Conservation (phyloP, 2,888 invertebrate species). For the Sesia apiformis region DNA sequence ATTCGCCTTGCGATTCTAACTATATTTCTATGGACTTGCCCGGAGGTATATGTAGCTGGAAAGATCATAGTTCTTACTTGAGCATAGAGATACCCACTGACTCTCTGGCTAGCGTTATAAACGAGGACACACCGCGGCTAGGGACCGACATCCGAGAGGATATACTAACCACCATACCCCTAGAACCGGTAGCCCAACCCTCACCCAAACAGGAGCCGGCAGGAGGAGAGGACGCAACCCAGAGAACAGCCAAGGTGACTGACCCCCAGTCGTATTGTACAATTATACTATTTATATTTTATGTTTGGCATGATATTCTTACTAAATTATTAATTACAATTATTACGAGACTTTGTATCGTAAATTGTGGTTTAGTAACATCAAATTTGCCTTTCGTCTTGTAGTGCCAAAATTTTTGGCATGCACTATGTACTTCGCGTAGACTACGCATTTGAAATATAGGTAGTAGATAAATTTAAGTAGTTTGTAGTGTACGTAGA, state of each 20-base stretch:
- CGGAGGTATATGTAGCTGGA: constrained; percentile 87
- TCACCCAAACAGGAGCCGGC: constrained; percentile 56
- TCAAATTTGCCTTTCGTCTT: constrained; percentile 62
- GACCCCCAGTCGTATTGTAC: constrained; percentile 69
- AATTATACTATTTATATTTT: constrained; percentile 62
- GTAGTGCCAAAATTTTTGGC: constrained; percentile 60
- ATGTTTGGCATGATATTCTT: constrained; percentile 72
- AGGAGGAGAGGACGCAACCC: constrained; percentile 29
- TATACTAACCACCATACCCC: constrained; percentile 65
- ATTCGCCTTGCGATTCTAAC: constrained; percentile 68
- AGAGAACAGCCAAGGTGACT: constrained; percentile 67
- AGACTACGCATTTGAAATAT: constrained; percentile 31
- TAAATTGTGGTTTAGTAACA: constrained; percentile 48
- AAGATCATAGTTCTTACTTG: constrained; percentile 85
- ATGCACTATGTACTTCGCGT: constrained; percentile 37
- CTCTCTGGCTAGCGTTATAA: constrained; percentile 22
- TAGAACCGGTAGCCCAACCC: constrained; percentile 56
- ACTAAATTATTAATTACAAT: constrained; percentile 66
- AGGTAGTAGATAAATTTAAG: not conserved
- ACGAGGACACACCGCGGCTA: constrained; percentile 25
- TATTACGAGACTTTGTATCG: constrained; percentile 54
- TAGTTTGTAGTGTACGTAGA: constrained; percentile 33
- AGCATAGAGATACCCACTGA: constrained; percentile 70
- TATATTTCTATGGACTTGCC: constrained; percentile 83
- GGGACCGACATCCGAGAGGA: constrained; percentile 51